Base-by-base conservation (phyloP, 53 echinoderm and acorn worm species). In the Arbacia lixula region DNA sequence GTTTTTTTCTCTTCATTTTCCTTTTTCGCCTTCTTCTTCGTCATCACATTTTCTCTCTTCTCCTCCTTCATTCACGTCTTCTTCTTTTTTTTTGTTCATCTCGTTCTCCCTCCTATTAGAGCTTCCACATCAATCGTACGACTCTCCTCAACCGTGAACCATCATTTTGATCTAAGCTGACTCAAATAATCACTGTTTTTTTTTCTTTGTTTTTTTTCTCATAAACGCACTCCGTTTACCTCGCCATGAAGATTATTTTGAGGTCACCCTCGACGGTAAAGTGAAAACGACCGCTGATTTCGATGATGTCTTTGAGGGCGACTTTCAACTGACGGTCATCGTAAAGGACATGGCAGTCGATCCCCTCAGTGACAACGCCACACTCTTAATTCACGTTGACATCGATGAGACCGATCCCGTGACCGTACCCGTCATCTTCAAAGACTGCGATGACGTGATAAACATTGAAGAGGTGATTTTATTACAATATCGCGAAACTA, bases 351-450 rank as follows among this genome's bases (percentile, higher is more conserved):
- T 33, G 12, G 90, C 83, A 5, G 25, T 76, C 16, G 50, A 52
- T 4, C 76, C 86, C 19, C 84, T 90, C 36, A 83, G 42, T 11
- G 69, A 90, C n/a, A 86, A 67, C 39, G 51, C 90, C 4, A 26
- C 37, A 28, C 76, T 90, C 38, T 5, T 65, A 54, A 28, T 88
- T 41, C 25, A 22, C 6, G 66, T 88, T 21, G 35, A 74, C 34
- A 33, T 74, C 69, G 69, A 69, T 53, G 53, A 74, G 53, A 3
- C 53, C 68, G 28, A 11, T 32, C 74, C 38, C 21, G 65, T 66
- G 14, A 43, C 35, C 32, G 57, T 55, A 34, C 89, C 89, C 0
- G 43, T 43, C 0, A 73, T 84, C 30, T 84, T 76, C 30, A 72
- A 39, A 53, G 28, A 85, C 22, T 72, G 83, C 12, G 1, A 0